Percentiles rank a stretch among this genome's conserved stretches.
phyloP scores from a whole-genome alignment of 2,113 vertebrate genomes.

The Pelecanus crispus region DNA sequence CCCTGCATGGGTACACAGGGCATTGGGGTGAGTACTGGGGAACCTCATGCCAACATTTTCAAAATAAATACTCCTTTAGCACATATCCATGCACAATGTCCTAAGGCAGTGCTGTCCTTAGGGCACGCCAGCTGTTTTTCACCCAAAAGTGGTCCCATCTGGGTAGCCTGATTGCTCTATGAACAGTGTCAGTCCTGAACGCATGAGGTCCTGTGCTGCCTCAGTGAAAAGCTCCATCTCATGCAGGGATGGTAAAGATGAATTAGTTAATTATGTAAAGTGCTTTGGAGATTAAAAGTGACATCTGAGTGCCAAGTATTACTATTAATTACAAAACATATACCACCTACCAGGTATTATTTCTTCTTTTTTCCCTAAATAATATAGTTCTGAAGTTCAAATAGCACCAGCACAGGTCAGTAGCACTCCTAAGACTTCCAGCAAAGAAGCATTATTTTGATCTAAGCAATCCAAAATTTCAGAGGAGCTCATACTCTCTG shows the following conservation, averaged over 20 bases:
- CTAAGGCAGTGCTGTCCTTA: neutral
- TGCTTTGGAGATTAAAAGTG: conserved; percentile 24
- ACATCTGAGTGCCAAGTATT: conserved; percentile 31
- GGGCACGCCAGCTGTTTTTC: neutral
- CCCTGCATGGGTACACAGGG: fast-evolving
- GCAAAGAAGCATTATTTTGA: neutral
- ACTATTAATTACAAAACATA: conserved; percentile 41
- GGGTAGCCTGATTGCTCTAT: neutral
- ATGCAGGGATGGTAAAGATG: neutral
- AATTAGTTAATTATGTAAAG: conserved; percentile 44
- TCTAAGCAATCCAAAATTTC: neutral
- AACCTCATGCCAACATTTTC: fast-evolving
- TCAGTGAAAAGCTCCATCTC: neutral
- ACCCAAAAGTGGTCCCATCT: neutral
- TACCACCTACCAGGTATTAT: conserved; percentile 10
- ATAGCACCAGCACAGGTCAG: neutral
- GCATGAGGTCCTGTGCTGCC: neutral
- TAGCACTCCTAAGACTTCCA: neutral
- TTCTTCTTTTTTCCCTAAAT: neutral
- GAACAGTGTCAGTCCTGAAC: neutral
- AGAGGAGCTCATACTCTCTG: neutral
- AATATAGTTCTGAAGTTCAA: neutral
- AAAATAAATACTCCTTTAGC: neutral
- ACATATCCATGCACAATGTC: neutral
- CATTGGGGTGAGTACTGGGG: neutral